These are phyloP conservation scores for Girardinus metallicus DNA, from an alignment of 2,797 vertebrate species.

Conservation along the genomic window DNA sequence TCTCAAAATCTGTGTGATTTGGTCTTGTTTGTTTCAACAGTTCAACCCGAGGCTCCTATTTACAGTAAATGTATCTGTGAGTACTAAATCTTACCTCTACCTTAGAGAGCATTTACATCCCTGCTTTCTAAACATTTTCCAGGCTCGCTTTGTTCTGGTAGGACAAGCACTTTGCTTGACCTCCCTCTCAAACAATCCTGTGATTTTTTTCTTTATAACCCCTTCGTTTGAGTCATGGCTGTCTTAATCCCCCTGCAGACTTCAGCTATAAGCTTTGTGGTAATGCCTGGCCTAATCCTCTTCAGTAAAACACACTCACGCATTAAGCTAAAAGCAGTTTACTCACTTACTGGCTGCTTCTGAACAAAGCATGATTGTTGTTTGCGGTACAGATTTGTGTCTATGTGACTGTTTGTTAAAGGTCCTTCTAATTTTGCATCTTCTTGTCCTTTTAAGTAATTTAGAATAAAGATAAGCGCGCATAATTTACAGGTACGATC, in stretches of 20 bases:
- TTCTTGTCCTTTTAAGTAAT: background rate
- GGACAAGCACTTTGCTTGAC: constrained; percentile 18
- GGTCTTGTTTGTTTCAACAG: background rate
- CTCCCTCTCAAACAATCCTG: constrained; percentile 30
- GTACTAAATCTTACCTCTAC: background rate
- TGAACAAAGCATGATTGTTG: constrained; percentile 53
- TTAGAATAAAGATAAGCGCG: background rate
- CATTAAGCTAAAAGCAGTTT: constrained; percentile 77
- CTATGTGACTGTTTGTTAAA: constrained; percentile 13
- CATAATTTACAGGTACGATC: constrained; percentile 1
- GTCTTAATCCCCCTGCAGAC: constrained; percentile 73
- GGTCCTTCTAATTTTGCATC: constrained; percentile 7
- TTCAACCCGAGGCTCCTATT: background rate
- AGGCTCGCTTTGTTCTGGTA: background rate
- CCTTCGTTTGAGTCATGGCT: constrained; percentile 68
- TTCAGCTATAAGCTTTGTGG: constrained; percentile 73
- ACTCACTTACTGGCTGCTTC: constrained; percentile 53
- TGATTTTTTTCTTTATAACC: constrained; percentile 43
- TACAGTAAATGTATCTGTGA: background rate
- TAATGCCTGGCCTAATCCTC: constrained; percentile 80
- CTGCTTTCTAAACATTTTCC: background rate
- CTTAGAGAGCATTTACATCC: background rate
- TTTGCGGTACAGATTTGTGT: constrained; percentile 38
- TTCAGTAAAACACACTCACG: constrained; percentile 69
- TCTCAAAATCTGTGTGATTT: background rate